Base-by-base conservation (phyloP, 2,113 vertebrate genomes). In the Chloropsis hardwickii region DNA sequence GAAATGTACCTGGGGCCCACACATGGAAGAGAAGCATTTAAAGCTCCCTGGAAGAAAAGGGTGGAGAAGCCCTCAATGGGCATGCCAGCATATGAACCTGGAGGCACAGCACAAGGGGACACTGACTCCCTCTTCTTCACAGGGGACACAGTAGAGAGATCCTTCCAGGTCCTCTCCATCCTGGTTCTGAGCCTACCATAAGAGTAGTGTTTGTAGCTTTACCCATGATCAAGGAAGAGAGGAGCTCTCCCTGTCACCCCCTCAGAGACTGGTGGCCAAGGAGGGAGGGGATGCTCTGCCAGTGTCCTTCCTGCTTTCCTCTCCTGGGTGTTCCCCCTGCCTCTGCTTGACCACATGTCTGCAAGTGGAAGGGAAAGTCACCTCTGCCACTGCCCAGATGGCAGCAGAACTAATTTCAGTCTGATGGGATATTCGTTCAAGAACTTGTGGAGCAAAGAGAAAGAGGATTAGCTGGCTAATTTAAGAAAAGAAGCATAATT, bases 141-240 rank as follows among this genome's bases (percentile, higher is more conserved):
- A 5, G 5, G 5, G 3, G 8, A 2, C 14, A 3, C 0, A 12
- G 12, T 1, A 14, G 33, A 14, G 33, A 19, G 35, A 25, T 50
- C 18, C 8, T 39, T 12, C 3, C 4, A 76, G 23, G 5, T 29
- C 8, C 17, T 42, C 10, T 10, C 5, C 1, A 5, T 40, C 66
- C 35, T 58, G 6, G 2, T 8, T 33, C 39, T 31, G 22, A 71
- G 14, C 5, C 25, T n/a, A 9, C 9, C 7, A 5, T 23, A 25
- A 22, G 15, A 51, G n/a, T 17, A 45, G 19, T 1, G 0, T 17
- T 44, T 58, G 10, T 14, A 50, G 3, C 39, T 57, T 70, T 16
- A 66, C 2, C 21, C 3, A 1, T 4, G 39, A 31, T 25, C 11
- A 31, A 42, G 4, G 9, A 35, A 94, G 28, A 74, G 21, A 11